Base-by-base conservation (phyloP, 2,888 invertebrate genomes). In the Exocentrus adspersus region DNA sequence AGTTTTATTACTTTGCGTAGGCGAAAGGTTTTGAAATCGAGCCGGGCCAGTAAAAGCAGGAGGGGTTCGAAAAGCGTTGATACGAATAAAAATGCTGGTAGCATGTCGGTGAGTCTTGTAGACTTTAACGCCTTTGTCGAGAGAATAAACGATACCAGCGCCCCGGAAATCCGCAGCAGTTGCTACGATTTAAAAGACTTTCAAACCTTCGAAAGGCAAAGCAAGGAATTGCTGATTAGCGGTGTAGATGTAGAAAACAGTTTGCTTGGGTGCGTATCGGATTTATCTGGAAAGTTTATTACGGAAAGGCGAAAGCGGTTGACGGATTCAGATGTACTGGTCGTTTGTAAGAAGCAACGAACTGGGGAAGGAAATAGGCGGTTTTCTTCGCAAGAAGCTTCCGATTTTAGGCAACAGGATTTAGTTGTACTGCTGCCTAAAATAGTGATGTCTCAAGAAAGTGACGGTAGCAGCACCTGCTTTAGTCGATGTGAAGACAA, bases 1-100 rank as follows among this genome's bases (percentile, higher is more conserved):
- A 62, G 28, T 54, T 64, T 45, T 28, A 50, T 62, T 30, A 64
- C 60, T 20, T 51, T 67, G 12, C 54, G 67, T 41, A 61, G 30
- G 2, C 54, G 67, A 53, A 59, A 60, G 21, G 28, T 62, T 45
- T 51, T 32, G 37, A 64, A 56, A 61, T 12, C 52, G 17, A 21
- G 16, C 2, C 14, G 19, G 42, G 12, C 19, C 41, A 16, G 10
- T 41, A 53, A n/a, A 24, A 28, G 16, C 17, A 41, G 9, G 2
- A 41, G 30, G 16, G 17, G 10, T 30, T 21, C 21, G 4, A 50
- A 45, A 4, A 16, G 48, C 3, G 19, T 9, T 2, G 24, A 24
- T 16, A 21, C 42, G 12, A 14, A 56, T 20, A 32, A 43, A 19
- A n/a, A n/a, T 0, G 9, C 1, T 17, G 12, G 30, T 20, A 32